Base-by-base conservation (phyloP, 2,888 invertebrate genomes). In the Danaus chrysippus region DNA sequence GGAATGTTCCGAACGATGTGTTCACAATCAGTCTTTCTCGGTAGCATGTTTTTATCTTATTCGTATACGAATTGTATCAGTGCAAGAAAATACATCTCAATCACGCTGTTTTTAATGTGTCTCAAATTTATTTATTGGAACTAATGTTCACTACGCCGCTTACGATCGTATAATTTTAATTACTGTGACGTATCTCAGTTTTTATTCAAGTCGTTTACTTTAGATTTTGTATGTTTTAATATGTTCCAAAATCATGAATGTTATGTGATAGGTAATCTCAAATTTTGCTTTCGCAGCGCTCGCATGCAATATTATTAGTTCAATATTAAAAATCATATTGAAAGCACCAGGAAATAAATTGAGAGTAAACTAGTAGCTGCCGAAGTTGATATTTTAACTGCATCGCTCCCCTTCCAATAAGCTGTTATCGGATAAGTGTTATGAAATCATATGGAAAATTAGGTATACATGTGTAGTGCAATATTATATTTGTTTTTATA, bases 31-130 rank as follows among this genome's bases (percentile, higher is more conserved):
- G 49, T 49, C 17, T 49, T 49, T 49, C 49, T 49, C 17, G 17
- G 49, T 49, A 49, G 15, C 17, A 3, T 11, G 49, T 15, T 49
- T 9, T 49, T n/a, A 12, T 49, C 49, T 49, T 49, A 49, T 49
- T 49, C 15, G 15, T 49, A 49, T 49, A 15, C 17, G 53, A 60
- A 62, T 64, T 66, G 59, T 64, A 66, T 66, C 66, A 64, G 59
- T 54, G 58, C 57, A 59, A 59, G 62, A 64, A 62, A 64, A 66
- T 59, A 62, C 57, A 58, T 57, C 66, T 66, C 56, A 66, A 64
- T 66, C 58, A 55, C 55, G 52, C 59, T 63, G 58, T 57, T 64
- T 62, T 49, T 49, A 49, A 17, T 17, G 17, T 17, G 17, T 11
- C 49, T 49, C 3, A 61, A 61, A 55, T 55, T 34, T 34, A 34